phyloP scores from a whole-genome alignment of 2,797 vertebrate species.

The Stomatorhinus walkeri region DNA sequence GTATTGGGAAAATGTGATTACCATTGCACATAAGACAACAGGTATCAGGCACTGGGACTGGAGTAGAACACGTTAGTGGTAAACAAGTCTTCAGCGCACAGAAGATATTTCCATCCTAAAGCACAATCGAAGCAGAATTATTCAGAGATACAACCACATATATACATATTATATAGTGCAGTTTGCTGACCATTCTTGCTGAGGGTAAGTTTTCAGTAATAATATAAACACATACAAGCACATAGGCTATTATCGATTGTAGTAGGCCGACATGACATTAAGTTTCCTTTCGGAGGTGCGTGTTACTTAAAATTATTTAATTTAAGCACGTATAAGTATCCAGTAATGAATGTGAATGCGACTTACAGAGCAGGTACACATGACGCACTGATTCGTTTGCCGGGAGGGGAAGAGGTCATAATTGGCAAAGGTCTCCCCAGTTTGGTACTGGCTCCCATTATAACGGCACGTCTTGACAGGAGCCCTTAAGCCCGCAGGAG shows the following conservation, averaged over 20 bases:
- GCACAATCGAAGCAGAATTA: neutral
- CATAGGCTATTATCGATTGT: neutral
- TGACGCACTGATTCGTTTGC: slow-evolving; percentile 82
- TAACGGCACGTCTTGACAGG: slow-evolving; percentile 74
- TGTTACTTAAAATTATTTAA: neutral
- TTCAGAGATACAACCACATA: neutral
- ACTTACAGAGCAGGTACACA: slow-evolving; percentile 92
- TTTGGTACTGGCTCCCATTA: slow-evolving; percentile 79
- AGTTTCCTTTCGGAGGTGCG: neutral
- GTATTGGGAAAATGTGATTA: slow-evolving; percentile 37
- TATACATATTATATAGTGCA: neutral
- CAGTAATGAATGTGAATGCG: neutral
- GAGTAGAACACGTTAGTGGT: slow-evolving; percentile 68
- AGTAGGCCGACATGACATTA: neutral
- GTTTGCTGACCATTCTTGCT: neutral
- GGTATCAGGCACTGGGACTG: slow-evolving; percentile 66
- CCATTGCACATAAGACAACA: slow-evolving; percentile 89
- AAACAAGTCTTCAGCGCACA: slow-evolving; percentile 86
- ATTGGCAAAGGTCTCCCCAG: slow-evolving; percentile 81
- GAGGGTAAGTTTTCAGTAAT: neutral
- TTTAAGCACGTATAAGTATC: neutral
- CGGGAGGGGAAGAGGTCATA: slow-evolving; percentile 75
- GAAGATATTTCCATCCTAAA: slow-evolving; percentile 89
- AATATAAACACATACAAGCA: neutral
- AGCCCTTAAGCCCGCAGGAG: slow-evolving; percentile 76